phyloP scores from a whole-genome alignment of 2,888 invertebrate genomes.

The Boloria euphrosyne region DNA sequence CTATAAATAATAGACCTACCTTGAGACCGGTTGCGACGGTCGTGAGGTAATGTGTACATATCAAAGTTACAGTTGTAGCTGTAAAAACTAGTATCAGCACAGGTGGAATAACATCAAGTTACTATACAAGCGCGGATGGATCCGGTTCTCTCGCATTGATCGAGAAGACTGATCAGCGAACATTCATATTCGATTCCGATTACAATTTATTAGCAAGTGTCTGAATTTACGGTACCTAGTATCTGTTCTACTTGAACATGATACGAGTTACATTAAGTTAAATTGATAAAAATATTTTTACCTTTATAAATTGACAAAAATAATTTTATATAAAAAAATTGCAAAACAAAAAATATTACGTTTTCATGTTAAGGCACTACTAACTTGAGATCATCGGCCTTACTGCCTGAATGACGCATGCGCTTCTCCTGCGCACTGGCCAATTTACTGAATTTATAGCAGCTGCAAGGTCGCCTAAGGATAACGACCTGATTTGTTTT shows the following conservation, averaged over 20 bases:
- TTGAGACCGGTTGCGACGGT: slow-evolving; percentile 44
- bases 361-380: slow-evolving; percentile 12
- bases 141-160: slow-evolving; percentile 58
- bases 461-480: slow-evolving; percentile 77
- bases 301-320: background rate
- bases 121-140: slow-evolving; percentile 52
- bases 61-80: slow-evolving; percentile 51
- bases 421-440: slow-evolving; percentile 65
- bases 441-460: slow-evolving; percentile 76
- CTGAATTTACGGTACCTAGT: slow-evolving; percentile 15
- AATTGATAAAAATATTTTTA: background rate
- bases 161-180: slow-evolving; percentile 49
- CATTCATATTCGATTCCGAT: slow-evolving; percentile 23
- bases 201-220: slow-evolving; percentile 17
- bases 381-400: slow-evolving; percentile 66
- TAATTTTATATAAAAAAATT: background rate
- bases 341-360: background rate
- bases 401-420: slow-evolving; percentile 66
- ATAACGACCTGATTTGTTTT: slow-evolving; percentile 69
- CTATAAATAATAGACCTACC: slow-evolving; percentile 43
- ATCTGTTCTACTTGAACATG: background rate
- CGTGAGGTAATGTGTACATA: slow-evolving; percentile 48
- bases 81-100: slow-evolving; percentile 69
- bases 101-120: slow-evolving; percentile 64
- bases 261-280: background rate